Percentiles rank a stretch among this genome's conserved stretches.
Conservation (phyloP, 1,140 invertebrate species). For the Pseudomyrmex pallidus region DNA sequence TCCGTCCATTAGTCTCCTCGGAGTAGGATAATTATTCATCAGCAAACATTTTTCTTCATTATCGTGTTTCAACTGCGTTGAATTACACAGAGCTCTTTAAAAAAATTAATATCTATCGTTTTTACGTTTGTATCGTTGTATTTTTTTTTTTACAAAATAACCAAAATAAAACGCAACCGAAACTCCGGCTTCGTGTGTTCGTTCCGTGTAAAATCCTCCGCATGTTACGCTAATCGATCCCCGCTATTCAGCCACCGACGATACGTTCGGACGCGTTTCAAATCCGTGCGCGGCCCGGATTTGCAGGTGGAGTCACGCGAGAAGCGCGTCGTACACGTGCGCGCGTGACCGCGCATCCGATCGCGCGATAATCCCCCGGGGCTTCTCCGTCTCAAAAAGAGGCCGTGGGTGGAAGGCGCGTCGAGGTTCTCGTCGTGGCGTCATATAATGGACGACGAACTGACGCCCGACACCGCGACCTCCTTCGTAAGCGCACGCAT, state of each 20-base stretch:
- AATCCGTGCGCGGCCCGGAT: conserved; percentile 68
- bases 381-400: conserved; percentile 67
- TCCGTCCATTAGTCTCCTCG: conserved; percentile 21
- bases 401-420: conserved; percentile 66
- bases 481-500: conserved; percentile 19
- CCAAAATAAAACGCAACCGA: conserved; percentile 33
- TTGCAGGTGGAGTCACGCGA: conserved; percentile 76
- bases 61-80: neutral
- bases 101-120: neutral
- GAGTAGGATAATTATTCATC: conserved; percentile 10
- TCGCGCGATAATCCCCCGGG: conserved; percentile 72
- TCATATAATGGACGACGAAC: conserved; percentile 56
- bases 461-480: neutral
- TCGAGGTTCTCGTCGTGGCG: conserved; percentile 1
- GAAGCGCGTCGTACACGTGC: conserved; percentile 64
- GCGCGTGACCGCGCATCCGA: conserved; percentile 76
- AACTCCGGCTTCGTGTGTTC: conserved; percentile 12
- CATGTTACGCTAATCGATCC: conserved; percentile 65
- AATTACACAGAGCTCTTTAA: conserved; percentile 17
- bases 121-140: neutral
- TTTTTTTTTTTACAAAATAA: neutral
- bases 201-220: conserved; percentile 45
- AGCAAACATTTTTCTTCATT: neutral
- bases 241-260: conserved; percentile 66
- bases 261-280: conserved; percentile 70